Evolutionary conservation across 92 coral and sea anemone genomes (phyloP).

Genomic region (Epizoanthus ramosus): DNA sequence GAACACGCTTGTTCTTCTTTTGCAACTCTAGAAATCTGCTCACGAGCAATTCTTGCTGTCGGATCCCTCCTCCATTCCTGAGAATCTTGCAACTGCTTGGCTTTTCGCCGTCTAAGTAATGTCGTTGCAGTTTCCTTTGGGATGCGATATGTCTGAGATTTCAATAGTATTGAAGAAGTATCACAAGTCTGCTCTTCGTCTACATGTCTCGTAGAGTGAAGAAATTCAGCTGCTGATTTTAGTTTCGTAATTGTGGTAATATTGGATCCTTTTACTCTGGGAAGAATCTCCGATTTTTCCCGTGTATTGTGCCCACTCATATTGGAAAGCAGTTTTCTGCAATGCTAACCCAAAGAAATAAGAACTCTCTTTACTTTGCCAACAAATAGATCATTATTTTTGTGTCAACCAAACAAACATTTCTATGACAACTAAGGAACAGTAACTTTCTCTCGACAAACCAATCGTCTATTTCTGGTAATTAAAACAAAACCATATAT

Average conservation of each 20-base stretch:
- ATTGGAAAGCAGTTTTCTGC: not conserved
- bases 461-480: not conserved
- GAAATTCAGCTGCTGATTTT: not conserved
- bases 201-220: not conserved
- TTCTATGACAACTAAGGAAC: constrained; percentile 10
- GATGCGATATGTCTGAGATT: constrained; percentile 13
- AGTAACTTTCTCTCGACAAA: not conserved
- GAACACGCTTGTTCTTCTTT: constrained; percentile 16
- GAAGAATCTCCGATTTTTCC: not conserved
- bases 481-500: not conserved
- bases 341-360: not conserved
- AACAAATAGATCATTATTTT: not conserved
- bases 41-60: constrained; percentile 15
- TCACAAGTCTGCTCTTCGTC: not conserved
- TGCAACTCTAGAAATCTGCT: constrained; percentile 24
- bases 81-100: not conserved
- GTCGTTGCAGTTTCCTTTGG: not conserved
- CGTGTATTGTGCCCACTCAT: not conserved
- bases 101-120: not conserved
- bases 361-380: not conserved
- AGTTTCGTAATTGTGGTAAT: not conserved
- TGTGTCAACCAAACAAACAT: not conserved
- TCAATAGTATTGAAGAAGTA: not conserved
- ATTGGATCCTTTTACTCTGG: not conserved
- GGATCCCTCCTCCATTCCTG: not conserved